Base-by-base conservation (phyloP, 1,140 invertebrate genomes). In the Vollenhovia emeryi region DNA sequence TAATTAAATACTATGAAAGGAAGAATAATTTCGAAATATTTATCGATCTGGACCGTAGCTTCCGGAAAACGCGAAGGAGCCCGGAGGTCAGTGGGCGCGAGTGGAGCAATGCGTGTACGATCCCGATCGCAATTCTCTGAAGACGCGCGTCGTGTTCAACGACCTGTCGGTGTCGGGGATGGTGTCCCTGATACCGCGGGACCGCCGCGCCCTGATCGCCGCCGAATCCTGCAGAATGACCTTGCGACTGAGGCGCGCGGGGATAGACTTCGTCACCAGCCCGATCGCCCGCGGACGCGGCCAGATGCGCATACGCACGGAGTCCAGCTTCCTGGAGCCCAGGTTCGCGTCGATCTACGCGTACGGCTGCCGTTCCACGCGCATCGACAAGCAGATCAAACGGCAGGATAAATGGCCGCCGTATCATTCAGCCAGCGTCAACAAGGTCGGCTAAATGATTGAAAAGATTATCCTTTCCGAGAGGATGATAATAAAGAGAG, bases 291-390 rank as follows among this genome's bases (percentile, higher is more conserved):
- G 95, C 11, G 94, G 94, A 79, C 94, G 94, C 1, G 97, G 96
- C 1, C 96, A 97, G 86, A 97, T 97, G 91, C 96, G 97, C 45
- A 97, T 98, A 4, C 96, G 97, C 91, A 98, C 97, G 0, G 97
- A 97, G 88, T 97, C 97, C 0, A 97, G 97, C 89, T 98, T 98
- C 86, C 95, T 97, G 0, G 97, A 98, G 91, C 97, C 97, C 0
- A 96, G 97, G 36, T 98, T 98, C 85, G 97, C 97, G 27, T 97
- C 97, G 15, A 97, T 98, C 0, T 98, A 98, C 91, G 97, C 97
- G 1, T 98, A 98, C 69, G 97, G 97, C 1, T 98, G 97, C 91
- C 90, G 89, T n/a, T 87, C 92, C 9, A 88, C 89, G 7, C 91
- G 94, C 13, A 50, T 87, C 27, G 93, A 93, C 30, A 94, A 93